phyloP scores from a whole-genome alignment of 1,140 invertebrate genomes.

The Cylas formicarius region DNA sequence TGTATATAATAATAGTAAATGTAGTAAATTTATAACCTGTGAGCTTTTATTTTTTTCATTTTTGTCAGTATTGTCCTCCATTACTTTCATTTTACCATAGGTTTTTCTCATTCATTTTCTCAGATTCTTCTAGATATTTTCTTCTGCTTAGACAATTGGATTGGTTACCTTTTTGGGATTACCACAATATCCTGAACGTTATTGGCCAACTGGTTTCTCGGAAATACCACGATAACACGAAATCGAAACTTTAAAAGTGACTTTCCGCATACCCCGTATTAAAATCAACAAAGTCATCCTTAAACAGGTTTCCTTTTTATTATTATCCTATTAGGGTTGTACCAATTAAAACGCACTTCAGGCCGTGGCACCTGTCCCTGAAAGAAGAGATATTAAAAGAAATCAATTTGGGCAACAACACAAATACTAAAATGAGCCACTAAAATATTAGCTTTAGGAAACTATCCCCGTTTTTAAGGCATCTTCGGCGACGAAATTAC shows the following conservation, averaged over 20 bases:
- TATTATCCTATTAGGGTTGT: too few relatives aligned
- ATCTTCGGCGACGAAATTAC: slow-evolving; percentile 30
- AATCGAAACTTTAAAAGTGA: slow-evolving; percentile 8
- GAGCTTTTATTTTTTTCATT: too few relatives aligned
- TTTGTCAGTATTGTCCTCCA: too few relatives aligned
- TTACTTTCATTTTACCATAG: too few relatives aligned
- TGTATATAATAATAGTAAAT: too few relatives aligned
- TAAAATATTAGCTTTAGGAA: slow-evolving; percentile 21
- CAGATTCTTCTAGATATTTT: neutral
- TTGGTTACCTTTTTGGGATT: slow-evolving; percentile 8
- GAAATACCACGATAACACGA: neutral
- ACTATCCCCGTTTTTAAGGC: slow-evolving; percentile 24
- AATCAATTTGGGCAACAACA: slow-evolving; percentile 30
- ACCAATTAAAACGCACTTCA: too few relatives aligned
- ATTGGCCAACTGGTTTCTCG: slow-evolving; percentile 8
- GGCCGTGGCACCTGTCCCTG: slow-evolving; percentile 9
- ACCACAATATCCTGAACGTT: slow-evolving; percentile 3
- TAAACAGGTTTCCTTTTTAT: neutral
- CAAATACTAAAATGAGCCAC: slow-evolving; percentile 29
- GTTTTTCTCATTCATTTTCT: slow-evolving; percentile 1
- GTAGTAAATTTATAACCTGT: too few relatives aligned
- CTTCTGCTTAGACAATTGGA: neutral
- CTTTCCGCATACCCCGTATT: slow-evolving; percentile 4
- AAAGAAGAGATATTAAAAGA: slow-evolving; percentile 13
- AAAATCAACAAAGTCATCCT: slow-evolving; percentile 16